Base-by-base conservation (phyloP, 2,888 invertebrate species). In the Papilio elwesi region DNA sequence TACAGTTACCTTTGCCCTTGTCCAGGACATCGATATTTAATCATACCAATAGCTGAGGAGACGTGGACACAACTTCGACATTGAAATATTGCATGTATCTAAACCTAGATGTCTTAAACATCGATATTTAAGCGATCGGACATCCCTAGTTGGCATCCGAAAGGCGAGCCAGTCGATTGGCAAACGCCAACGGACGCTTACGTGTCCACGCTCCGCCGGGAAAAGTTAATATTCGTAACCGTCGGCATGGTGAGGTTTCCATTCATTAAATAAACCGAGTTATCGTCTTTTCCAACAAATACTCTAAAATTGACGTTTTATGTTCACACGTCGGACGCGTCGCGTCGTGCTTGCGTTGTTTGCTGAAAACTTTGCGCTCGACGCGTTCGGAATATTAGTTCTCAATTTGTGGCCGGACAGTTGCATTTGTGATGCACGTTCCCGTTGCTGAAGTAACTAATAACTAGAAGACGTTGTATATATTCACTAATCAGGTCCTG, bases 301-400 rank as follows among this genome's bases (percentile, higher is more conserved):
- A 81, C 82, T 75, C 74, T 86, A 85, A 86, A 86, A 85, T 83
- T 83, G 79, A 80, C 81, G 81, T 79, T 86, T 86, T 83, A 86
- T 83, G 86, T 81, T 68, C 78, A 71, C 79, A 78, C 76, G 79
- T 82, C 80, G 80, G 81, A 78, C 80, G 79, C 80, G 79, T 78
- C 77, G 79, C 78, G 49, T 48, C 63, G 38, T 79, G 69, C 78
- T 59, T 78, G 85, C 78, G 81, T 78, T 78, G 75, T 75, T 75
- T 74, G 72, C 72, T 71, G 73, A 71, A 76, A 77, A 67, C 71
- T 74, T 69, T 65, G 65, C 57, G 75, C 74, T 70, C 68, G 66
- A 73, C 76, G 75, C 74, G 73, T 72, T 71, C 71, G 62, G 74
- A 70, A 74, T 74, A 74, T 68, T 72, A 74, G 59, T 63, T 70